phyloP scores from a whole-genome alignment of 1,140 invertebrate genomes.

The Himalopsyche phryganea region DNA sequence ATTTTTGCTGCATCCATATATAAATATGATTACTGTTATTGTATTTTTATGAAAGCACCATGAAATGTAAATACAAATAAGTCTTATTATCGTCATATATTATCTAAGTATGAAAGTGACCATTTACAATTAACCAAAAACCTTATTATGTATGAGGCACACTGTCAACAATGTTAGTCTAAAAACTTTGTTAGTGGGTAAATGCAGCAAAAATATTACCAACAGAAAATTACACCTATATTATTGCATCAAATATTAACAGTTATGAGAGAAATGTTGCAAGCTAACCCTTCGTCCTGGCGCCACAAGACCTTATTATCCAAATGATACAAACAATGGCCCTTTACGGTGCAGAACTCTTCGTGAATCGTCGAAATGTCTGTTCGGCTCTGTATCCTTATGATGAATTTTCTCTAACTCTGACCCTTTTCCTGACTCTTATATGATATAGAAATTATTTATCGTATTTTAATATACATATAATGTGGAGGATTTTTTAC shows the following conservation, averaged over 20 bases:
- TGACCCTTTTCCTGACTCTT: no score
- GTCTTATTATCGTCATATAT: conserved; percentile 12
- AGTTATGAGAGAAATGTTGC: no score
- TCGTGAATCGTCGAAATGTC: no score
- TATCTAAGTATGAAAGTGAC: conserved; percentile 5
- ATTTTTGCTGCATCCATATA: conserved; percentile 21
- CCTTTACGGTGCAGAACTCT: no score
- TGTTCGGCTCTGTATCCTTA: no score
- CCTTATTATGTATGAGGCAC: conserved; percentile 25
- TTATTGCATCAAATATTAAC: not conserved
- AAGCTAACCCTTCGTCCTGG: no score
- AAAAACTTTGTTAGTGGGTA: conserved; percentile 3
- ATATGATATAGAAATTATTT: no score
- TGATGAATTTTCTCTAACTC: no score
- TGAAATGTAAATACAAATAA: conserved; percentile 19
- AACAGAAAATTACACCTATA: not conserved
- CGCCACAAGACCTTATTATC: no score
- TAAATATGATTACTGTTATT: conserved; percentile 16
- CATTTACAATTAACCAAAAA: conserved; percentile 12
- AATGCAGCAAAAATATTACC: conserved; percentile 20
- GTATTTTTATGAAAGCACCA: conserved; percentile 22
- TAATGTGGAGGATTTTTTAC: no score
- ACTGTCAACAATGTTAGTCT: conserved; percentile 25
- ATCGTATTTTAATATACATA: no score
- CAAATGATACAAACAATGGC: no score